A percentile compares a stretch with the other conserved stretches of the same genome.
Evolutionary conservation across 2,888 invertebrate genomes (phyloP).

Genomic region (Campoplex nolae): DNA sequence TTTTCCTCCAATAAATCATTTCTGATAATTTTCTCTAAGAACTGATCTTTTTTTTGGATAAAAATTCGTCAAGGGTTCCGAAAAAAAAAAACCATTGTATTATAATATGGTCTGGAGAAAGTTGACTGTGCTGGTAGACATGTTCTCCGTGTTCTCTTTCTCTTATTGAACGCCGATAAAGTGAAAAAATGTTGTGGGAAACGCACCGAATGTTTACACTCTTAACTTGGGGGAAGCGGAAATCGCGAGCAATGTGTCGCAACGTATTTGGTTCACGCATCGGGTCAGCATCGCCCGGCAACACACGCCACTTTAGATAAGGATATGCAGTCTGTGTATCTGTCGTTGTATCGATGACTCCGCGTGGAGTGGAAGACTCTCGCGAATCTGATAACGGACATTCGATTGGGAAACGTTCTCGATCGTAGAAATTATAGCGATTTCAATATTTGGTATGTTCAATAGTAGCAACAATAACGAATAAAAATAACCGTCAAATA

Average conservation of each 20-base stretch:
- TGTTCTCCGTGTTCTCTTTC: slow-evolving; percentile 15
- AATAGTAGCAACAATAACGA: slow-evolving; percentile 6
- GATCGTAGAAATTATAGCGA: slow-evolving; percentile 26
- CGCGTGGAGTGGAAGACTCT: slow-evolving; percentile 1
- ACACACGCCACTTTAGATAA: slow-evolving; percentile 42
- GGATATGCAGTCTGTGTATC: neutral
- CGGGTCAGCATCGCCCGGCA: slow-evolving; percentile 41
- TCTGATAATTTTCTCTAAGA: too few relatives aligned
- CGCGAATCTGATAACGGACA: slow-evolving; percentile 37
- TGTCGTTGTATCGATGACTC: slow-evolving; percentile 38
- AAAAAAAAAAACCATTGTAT: neutral
- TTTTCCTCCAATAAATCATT: too few relatives aligned
- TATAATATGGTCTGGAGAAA: slow-evolving; percentile 32
- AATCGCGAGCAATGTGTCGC: slow-evolving; percentile 32
- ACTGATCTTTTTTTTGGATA: neutral
- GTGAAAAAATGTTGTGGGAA: slow-evolving; percentile 9
- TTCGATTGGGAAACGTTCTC: slow-evolving; percentile 26
- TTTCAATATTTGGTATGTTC: neutral
- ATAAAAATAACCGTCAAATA: neutral
- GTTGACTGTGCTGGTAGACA: neutral
- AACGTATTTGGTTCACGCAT: slow-evolving; percentile 40
- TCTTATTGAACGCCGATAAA: neutral
- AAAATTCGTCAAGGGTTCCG: neutral
- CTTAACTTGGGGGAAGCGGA: slow-evolving; percentile 34
- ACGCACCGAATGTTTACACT: slow-evolving; percentile 15